Evolutionary conservation across 2,888 invertebrate genomes (phyloP), one percentile per base, ranked within the genome.

Genomic region (Drosophila macrospina): DNA sequence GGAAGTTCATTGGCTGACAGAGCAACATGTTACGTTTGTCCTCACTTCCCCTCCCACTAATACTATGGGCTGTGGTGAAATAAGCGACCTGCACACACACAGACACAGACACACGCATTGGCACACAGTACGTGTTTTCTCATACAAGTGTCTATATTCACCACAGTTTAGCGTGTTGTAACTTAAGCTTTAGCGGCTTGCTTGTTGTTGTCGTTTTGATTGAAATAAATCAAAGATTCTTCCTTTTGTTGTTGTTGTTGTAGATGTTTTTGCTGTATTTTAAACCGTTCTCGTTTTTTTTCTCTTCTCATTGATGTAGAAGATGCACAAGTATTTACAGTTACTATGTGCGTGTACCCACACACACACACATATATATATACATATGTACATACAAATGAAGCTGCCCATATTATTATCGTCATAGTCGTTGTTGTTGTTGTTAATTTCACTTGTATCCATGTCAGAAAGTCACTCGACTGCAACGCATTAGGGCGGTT

Each of bases 181-280:
- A 80, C 59, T 65, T 44, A 63, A 57, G 74, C 61, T 77, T 77
- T 79, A 64, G 71, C 52, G 26, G 42, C 48, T 48, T n/a, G 61
- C 54, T 44, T 48, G 16, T 59, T 24, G 50, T 41, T 59, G 57
- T 45, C 68, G 69, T 55, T 74, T 72, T 78, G 71, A 79, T 81
- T 80, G 62, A 81, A 81, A 74, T 80, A 72, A 82, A 82, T 80
- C 66, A 82, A 78, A 72, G 66, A 65, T 63, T 63, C 52, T 50
- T 52, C 55, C 51, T 42, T 60, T 30, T 6, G 10, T 20, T 13
- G 6, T 8, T 28, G 6, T 28, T 8, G 5, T 28, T 28, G 7
- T 28, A 2, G 6, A 6, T 7, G 6, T 8, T 8, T n/a, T 24
- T 56, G 5, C 26, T 45, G 24, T 56, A 41, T 30, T 24, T 65